Percentiles rank a stretch among this genome's conserved stretches.
Conservation (phyloP, 2,888 invertebrate genomes). For the Athripsodes cinereus region DNA sequence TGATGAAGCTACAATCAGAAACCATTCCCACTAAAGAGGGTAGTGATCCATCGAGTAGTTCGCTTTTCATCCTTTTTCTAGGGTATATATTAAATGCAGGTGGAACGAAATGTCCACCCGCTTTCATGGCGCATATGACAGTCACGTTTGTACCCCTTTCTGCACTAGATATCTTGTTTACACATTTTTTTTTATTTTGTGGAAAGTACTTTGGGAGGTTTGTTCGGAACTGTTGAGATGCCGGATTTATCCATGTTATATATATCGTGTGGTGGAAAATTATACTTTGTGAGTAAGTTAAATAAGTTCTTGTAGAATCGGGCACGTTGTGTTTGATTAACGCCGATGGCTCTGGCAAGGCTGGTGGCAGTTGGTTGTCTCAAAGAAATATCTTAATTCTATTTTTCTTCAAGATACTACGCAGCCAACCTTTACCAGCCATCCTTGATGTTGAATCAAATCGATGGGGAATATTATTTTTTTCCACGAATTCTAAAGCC, state of each 20-base stretch:
- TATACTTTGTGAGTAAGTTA: conserved; percentile 14
- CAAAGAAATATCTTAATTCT: conserved; percentile 17
- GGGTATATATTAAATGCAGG: conserved; percentile 39
- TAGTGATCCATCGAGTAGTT: conserved; percentile 37
- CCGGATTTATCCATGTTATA: conserved; percentile 5
- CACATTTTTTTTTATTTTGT: background rate
- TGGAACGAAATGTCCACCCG: conserved; percentile 35
- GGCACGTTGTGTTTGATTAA: conserved; percentile 19
- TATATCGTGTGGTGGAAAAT: conserved; percentile 10
- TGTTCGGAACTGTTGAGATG: background rate
- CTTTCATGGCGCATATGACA: conserved; percentile 37
- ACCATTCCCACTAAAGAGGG: conserved; percentile 33
- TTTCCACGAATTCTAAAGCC: conserved; percentile 25
- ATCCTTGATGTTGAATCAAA: conserved; percentile 23
- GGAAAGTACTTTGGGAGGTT: background rate
- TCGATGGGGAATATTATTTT: conserved; percentile 23
- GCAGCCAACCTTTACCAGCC: conserved; percentile 27
- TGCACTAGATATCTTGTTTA: background rate
- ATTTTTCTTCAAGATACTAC: conserved; percentile 13
- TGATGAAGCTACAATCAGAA: conserved; percentile 10
- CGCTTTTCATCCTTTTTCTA: conserved; percentile 35
- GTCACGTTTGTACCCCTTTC: conserved; percentile 28
- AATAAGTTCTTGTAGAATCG: conserved; percentile 12
- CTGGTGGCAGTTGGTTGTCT: conserved; percentile 21
- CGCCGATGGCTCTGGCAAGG: conserved; percentile 22